phyloP scores from a whole-genome alignment of 1,140 invertebrate genomes.

The Lepidurus packardi region DNA sequence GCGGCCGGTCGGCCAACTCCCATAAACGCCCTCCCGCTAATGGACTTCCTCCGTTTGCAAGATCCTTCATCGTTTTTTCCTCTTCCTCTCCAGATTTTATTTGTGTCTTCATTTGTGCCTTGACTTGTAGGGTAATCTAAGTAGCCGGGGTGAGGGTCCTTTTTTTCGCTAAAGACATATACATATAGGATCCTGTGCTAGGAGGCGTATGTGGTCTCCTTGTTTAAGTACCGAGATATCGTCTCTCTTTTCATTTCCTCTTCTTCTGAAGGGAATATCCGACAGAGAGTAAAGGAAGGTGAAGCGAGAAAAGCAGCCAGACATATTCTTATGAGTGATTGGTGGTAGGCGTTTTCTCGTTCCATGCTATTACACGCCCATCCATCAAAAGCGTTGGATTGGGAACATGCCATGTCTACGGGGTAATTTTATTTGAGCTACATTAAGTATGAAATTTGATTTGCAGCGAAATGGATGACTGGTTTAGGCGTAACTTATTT shows the following conservation, averaged over 20 bases:
- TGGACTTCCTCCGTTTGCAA: not conserved
- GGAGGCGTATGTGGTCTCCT: not conserved
- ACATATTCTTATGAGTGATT: not conserved
- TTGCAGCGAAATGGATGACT: not conserved
- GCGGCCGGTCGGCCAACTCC: not conserved
- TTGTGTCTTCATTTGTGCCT: not conserved
- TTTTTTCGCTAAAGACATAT: not conserved
- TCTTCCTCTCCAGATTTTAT: not conserved
- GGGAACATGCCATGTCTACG: not conserved
- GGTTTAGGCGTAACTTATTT: not conserved
- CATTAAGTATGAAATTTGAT: constrained; percentile 2
- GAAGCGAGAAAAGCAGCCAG: not conserved
- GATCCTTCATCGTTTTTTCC: not conserved
- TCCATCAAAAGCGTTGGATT: not conserved
- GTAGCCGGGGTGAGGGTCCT: not conserved
- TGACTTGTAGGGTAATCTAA: not conserved
- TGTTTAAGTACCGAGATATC: not conserved
- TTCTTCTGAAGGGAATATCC: not conserved
- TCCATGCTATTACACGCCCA: constrained; percentile 17
- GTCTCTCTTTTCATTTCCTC: not conserved
- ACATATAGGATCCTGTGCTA: not conserved
- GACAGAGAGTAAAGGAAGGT: not conserved
- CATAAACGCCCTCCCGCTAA: not conserved
- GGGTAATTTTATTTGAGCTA: not conserved
- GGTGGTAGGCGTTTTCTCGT: not conserved